These are phyloP conservation scores for Heliconius hortense DNA, from an alignment of 2,888 invertebrate species.

Conservation along the genomic window DNA sequence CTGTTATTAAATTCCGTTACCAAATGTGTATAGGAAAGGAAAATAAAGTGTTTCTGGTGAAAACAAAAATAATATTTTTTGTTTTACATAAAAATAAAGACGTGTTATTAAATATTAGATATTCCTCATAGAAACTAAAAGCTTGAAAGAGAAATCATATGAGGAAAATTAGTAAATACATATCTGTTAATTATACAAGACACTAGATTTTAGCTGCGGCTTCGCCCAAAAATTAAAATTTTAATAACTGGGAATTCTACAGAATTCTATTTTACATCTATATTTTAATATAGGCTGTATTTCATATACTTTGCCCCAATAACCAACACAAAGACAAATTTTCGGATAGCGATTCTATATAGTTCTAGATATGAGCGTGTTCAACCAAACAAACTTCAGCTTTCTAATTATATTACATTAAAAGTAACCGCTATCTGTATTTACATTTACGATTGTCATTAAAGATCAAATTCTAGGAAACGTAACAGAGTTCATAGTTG, in stretches of 20 bases:
- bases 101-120: not conserved
- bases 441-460: not conserved
- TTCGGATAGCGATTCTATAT: too few relatives aligned
- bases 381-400: not conserved
- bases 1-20: too few relatives aligned
- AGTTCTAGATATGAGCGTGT: too few relatives aligned
- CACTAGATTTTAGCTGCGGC: not conserved
- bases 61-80: too few relatives aligned
- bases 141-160: not conserved
- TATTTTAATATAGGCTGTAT: too few relatives aligned
- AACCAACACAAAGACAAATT: too few relatives aligned
- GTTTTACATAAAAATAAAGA: not conserved
- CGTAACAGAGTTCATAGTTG: slow-evolving; percentile 4
- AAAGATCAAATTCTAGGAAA: not conserved
- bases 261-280: too few relatives aligned
- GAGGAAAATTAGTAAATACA: not conserved
- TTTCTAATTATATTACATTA: not conserved
- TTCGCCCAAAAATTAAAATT: not conserved
- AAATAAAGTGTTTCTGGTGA: too few relatives aligned
- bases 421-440: slow-evolving; percentile 14
- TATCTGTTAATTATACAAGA: not conserved
- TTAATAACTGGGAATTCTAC: not conserved
- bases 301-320: too few relatives aligned
- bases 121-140: not conserved
- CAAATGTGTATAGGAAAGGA: too few relatives aligned